Conservation (phyloP, 2,797 vertebrate genomes). For the Leucoraja ocellata region DNA sequence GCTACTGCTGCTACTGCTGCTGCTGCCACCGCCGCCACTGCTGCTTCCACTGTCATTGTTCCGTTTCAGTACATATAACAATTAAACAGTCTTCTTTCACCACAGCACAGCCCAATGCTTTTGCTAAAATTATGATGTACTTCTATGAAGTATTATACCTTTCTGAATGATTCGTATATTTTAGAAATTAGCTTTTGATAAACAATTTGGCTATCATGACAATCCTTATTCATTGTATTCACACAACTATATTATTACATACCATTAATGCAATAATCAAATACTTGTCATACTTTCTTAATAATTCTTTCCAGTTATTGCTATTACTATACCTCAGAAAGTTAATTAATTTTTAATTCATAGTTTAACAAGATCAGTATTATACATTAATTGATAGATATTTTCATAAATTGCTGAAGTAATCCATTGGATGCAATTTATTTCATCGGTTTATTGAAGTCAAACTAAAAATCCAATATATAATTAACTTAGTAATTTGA, state of each 20-base stretch:
- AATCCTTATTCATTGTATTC: background rate
- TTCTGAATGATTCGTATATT: background rate
- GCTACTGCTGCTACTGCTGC: too few species aligned
- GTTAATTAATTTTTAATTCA: conserved; percentile 2
- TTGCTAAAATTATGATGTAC: background rate
- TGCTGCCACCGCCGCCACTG: too few species aligned
- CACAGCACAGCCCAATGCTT: background rate
- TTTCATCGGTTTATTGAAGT: background rate
- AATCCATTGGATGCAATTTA: background rate
- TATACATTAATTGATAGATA: background rate
- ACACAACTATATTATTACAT: background rate
- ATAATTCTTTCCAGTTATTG: background rate
- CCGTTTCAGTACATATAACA: too few species aligned
- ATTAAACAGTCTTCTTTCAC: background rate
- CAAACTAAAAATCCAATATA: background rate
- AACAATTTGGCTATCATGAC: background rate
- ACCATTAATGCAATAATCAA: background rate
- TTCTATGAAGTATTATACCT: background rate
- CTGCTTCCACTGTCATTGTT: too few species aligned
- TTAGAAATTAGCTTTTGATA: background rate
- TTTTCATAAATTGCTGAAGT: background rate
- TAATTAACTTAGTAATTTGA: background rate
- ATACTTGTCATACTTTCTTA: background rate
- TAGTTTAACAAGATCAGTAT: background rate
- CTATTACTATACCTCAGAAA: background rate